These are phyloP conservation scores for Tolmerus cingulatus DNA, from an alignment of 2,888 invertebrate species.

Conservation along the genomic window DNA sequence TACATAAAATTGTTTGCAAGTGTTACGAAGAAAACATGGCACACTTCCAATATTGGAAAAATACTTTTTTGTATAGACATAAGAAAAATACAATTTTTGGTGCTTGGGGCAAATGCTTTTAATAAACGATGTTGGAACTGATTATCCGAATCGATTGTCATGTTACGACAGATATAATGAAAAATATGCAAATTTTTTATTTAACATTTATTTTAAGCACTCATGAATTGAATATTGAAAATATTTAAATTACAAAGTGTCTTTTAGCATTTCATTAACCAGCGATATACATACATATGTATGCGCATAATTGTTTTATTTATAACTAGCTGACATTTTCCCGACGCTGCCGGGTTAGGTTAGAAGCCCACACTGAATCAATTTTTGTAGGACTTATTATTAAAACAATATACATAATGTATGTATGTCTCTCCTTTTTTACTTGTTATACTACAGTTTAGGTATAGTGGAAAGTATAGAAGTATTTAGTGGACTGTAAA, in stretches of 20 bases:
- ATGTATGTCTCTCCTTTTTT: no score
- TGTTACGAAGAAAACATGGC: background rate
- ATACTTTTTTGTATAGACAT: background rate
- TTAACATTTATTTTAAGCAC: background rate
- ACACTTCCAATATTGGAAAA: background rate
- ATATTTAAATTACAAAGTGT: background rate
- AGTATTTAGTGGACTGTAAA: no score
- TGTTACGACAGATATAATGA: background rate
- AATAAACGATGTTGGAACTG: background rate
- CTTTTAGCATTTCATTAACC: background rate
- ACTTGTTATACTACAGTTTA: no score
- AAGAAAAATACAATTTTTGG: background rate
- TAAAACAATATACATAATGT: no score
- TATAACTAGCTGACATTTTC: background rate
- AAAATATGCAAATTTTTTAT: background rate
- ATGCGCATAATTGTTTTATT: background rate
- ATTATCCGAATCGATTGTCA: background rate
- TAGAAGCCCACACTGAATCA: background rate
- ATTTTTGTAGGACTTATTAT: no score
- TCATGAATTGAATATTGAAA: background rate
- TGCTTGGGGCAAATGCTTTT: background rate
- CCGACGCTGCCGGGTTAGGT: background rate
- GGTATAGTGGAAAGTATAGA: no score
- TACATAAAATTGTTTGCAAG: background rate
- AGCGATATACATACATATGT: background rate